These are phyloP conservation scores for Tetheella fluctuosa DNA, from an alignment of 2,888 invertebrate genomes.

Conservation along the genomic window DNA sequence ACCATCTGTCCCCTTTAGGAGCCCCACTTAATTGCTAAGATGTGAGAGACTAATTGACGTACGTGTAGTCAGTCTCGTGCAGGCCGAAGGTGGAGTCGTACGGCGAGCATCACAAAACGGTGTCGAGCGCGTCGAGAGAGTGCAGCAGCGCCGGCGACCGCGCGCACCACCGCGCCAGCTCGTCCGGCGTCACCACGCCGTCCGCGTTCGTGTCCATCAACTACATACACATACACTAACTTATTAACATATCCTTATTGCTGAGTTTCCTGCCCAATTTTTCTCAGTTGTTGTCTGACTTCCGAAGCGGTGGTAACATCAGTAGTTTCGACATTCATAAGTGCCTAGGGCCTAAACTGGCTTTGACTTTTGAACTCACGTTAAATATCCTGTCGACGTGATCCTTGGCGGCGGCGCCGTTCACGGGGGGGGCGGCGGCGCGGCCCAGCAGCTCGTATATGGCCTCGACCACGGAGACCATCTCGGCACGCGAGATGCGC, in stretches of 20 bases:
- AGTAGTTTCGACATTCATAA: too few relatives aligned
- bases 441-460: conserved; percentile 95
- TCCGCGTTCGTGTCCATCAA: conserved; percentile 92
- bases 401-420: conserved; percentile 87
- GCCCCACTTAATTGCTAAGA: too few relatives aligned
- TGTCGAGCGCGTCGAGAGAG: conserved; percentile 89
- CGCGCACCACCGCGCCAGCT: conserved; percentile 90
- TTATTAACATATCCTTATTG: too few relatives aligned
- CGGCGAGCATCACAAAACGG: conserved; percentile 86
- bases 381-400: conserved; percentile 95
- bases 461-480: conserved; percentile 91
- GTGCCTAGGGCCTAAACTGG: background rate
- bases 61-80: conserved; percentile 12
- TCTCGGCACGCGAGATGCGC: conserved; percentile 92
- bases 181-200: conserved; percentile 91
- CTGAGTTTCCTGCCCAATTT: too few relatives aligned
- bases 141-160: conserved; percentile 88
- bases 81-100: conserved; percentile 28
- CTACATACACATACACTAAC: conserved; percentile 68
- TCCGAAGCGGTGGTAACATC: too few relatives aligned
- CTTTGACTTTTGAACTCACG: conserved; percentile 77
- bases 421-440: conserved; percentile 89
- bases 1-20: too few relatives aligned
- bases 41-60: too few relatives aligned
- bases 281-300: too few relatives aligned